Base-by-base conservation (phyloP, 2,113 vertebrate species). In the Brachyhypopomus gauderio region DNA sequence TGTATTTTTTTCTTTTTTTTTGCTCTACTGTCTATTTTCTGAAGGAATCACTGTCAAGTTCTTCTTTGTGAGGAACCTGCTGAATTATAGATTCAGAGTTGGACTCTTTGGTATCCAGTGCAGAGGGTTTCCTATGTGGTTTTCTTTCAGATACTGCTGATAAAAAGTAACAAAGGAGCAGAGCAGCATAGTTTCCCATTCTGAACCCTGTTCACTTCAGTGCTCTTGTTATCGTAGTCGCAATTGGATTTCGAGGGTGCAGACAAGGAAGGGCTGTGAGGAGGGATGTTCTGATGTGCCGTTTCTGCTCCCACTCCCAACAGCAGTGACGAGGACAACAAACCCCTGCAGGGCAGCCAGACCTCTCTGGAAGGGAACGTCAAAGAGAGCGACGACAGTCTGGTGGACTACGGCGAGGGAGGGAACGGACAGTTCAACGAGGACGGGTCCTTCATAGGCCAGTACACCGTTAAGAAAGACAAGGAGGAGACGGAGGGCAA, bases 401-500 rank as follows among this genome's bases (percentile, higher is more conserved):
- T 99, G 89, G 97, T 98, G 86, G 97, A 99, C 93, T 99, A 99
- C 0, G 97, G 97, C 0, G 98, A 99, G 76, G 97, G 97, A 0
- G 97, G 97, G 0, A 96, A 98, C 1, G 97, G 97, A 6, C 97
- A 98, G 91, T 99, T 99, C 87, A 99, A 99, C 0, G 98, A 99
- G 83, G 98, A 99, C 0, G 98, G 98, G 66, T 99, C 97, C 34
- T 99, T 99, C 87, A 99, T 99, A 1, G 98, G 98, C 86, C 98
- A 99, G 91, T 99, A 99, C 93, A 99, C 98, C 0, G 98, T 98
- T 86, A 98, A 95, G 92, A 99, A 99, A 92, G 98, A 99, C 96
- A 98, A 98, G 85, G 97, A 99, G 7, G 98, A 99, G 87, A 98
- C 97, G 0, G 98, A 99, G 90, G 98, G 98, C 88, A 99, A 98